Evolutionary conservation across 2,888 invertebrate species (phyloP), one percentile per base, ranked within the genome.

Genomic region (Cryptocheilus praepositus): DNA sequence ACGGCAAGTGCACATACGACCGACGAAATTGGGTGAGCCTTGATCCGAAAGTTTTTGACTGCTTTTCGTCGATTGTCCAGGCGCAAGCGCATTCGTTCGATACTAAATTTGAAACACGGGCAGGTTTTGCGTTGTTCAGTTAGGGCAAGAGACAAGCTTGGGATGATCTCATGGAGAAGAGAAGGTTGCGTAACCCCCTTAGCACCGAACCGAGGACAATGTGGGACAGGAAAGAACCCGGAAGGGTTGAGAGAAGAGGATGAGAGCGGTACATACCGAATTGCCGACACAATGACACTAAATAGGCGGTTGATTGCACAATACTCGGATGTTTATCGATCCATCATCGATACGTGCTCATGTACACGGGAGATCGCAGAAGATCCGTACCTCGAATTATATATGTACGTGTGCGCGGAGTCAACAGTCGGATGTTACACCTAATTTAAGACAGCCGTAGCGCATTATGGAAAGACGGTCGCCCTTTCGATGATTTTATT

Each of bases 231-330:
- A 67, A 76, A 76, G 74, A 61, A 49, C 54, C 66, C 58, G 65
- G 36, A 36, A 36, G 36, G 36, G 36, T 36, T 36, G 36, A 36
- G 77, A 82, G 80, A 83, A 79, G 76, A 85, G 85, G 85, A 85
- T 84, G 85, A 81, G 85, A 77, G 81, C 81, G 79, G 73, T 79
- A 82, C 80, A 81, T 79, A 81, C 81, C 80, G 77, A 85, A 85
- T 83, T 86, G 81, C 80, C 82, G 83, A 80, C 78, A 87, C 86
- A 88, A 88, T 88, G 87, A 87, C 86, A 87, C 86, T 86, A 87
- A 88, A 88, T 87, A 87, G 86, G 86, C 86, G 86, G 87, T 87
- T 87, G 87, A 87, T 87, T 87, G 87, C 87, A 88, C 87, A 88
- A 88, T 88, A 85, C 85, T 81, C 80, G 78, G 83, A 84, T 87